Percentiles rank a stretch among this genome's conserved stretches.
Conservation (phyloP, 2,113 vertebrate genomes). For the Heptranchias perlo region DNA sequence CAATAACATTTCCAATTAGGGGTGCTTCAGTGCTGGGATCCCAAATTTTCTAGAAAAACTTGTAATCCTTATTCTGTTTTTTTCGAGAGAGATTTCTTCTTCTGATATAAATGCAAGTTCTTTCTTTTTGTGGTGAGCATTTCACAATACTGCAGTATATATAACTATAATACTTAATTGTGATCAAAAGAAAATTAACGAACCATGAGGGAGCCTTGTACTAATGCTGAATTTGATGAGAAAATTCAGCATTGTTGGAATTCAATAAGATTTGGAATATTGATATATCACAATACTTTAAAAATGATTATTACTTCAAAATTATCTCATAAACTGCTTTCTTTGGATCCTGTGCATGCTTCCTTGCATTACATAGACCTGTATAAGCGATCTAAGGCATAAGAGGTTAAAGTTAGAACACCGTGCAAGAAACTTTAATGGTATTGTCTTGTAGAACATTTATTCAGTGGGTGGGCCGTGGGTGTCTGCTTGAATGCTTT, state of each 20-base stretch:
- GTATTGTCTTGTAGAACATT: constrained; percentile 25
- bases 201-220: neutral
- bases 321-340: neutral
- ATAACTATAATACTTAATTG: neutral
- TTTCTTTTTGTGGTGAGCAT: neutral
- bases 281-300: neutral
- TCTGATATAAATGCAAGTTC: neutral
- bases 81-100: neutral
- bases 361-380: neutral
- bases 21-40: neutral
- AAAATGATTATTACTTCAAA: neutral
- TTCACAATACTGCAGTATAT: neutral
- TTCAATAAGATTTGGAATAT: neutral
- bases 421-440: constrained; percentile 3
- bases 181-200: neutral
- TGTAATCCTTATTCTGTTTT: neutral
- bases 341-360: neutral
- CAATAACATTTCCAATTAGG: neutral
- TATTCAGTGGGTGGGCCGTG: constrained; percentile 15
- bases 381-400: neutral
- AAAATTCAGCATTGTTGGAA: neutral
- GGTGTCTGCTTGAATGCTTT: constrained; percentile 20
- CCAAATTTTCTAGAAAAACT: neutral
- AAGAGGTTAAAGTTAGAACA: neutral
- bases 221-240: neutral